phyloP scores from a whole-genome alignment of 2,797 vertebrate species.

The Linurgus olivaceus region DNA sequence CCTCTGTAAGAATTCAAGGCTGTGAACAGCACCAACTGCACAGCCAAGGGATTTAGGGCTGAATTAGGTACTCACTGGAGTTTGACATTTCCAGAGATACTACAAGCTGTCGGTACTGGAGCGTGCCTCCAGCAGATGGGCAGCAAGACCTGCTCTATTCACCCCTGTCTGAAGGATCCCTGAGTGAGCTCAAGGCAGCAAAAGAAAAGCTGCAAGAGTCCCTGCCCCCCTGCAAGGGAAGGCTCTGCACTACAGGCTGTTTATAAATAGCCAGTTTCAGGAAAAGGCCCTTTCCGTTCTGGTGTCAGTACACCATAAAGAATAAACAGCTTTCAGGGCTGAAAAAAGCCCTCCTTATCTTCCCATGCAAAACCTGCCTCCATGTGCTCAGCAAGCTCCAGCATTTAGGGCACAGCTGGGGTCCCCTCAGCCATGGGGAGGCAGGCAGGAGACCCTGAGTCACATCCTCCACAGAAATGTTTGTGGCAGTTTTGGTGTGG shows the following conservation, averaged over 20 bases:
- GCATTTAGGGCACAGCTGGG: background rate
- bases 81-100: background rate
- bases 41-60: background rate
- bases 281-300: conserved; percentile 67
- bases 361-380: background rate
- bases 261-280: conserved; percentile 67
- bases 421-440: background rate
- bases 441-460: background rate
- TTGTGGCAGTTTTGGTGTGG: background rate
- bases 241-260: background rate
- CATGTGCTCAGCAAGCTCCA: background rate
- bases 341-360: background rate
- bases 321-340: conserved; percentile 45
- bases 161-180: background rate
- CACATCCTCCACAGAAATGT: background rate
- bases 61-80: background rate
- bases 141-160: background rate
- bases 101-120: background rate
- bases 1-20: background rate
- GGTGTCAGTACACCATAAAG: conserved; percentile 10
- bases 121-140: background rate
- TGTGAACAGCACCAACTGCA: background rate
- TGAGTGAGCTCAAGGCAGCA: background rate
- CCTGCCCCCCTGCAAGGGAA: background rate
- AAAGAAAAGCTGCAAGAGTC: conserved; percentile 3